Base-by-base conservation (phyloP, 2,888 invertebrate species). In the Villa cingulata region DNA sequence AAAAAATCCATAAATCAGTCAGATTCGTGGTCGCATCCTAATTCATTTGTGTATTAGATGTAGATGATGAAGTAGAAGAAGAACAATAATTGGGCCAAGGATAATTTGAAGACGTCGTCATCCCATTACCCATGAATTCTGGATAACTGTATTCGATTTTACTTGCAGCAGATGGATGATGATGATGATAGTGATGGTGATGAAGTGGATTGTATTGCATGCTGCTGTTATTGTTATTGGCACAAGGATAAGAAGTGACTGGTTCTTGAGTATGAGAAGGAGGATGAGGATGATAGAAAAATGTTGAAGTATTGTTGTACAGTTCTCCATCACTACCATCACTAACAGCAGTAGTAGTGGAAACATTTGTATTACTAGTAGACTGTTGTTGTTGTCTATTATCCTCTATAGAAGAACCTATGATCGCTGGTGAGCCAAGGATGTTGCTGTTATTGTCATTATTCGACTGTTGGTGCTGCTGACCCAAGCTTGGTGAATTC, bases 81-180 rank as follows among this genome's bases (percentile, higher is more conserved):
- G n/a, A n/a, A n/a, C n/a, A n/a, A n/a, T 45, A 46, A 42, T 43
- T 46, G 4, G 27, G 48, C 29, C 20, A 54, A 37, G 36, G 53
- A 48, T 43, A 41, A 36, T 38, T 23, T 18, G 50, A 37, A 18
- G 49, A 41, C 14, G 49, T 32, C 41, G 53, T 50, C 43, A 53
- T 53, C 18, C 50, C 45, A 18, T 53, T 54, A 17, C 50, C 51
- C 14, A 48, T 49, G 15, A 54, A 50, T n/a, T 55, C 54, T 3
- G 54, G 48, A 37, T 55, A 55, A 49, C 27, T 6, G 48, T 4
- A 57, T 56, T 19, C 53, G 44, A 17, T 48, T 48, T 29, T 46
- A 14, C 17, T 46, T 6, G 46, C 59, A 60, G 46, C 63, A 60
- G 51, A 52, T 56, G 48, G 62, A 60, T 0, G 56, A 51, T 19